Evolutionary conservation across 2,797 vertebrate species (phyloP), one percentile per base, ranked within the genome.

Genomic region (Enteromius radiatus): DNA sequence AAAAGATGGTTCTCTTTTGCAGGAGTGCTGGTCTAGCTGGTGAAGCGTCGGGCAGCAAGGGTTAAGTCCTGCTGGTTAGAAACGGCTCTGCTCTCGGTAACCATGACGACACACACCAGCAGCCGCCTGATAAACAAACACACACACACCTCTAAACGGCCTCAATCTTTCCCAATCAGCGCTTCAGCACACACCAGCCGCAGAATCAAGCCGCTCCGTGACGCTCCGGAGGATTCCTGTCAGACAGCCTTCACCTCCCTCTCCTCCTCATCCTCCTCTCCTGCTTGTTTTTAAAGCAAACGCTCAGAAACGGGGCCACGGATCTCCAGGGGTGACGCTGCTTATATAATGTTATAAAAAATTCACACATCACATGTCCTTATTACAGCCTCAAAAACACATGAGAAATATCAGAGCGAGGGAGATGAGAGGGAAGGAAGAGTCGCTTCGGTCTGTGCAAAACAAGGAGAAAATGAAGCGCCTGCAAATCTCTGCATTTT

Each of bases 321-420:
- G 92, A 92, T 94, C 94, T 95, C 94, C 89, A 65, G 93, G 93
- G 93, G 92, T 90, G 90, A 84, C 41, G 45, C 81, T 87, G 91
- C 91, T 94, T 95, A 95, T 92, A 91, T 94, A 95, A 95, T 92
- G 86, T 88, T 85, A 94, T 94, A 89, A 95, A 94, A 94, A 93
- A 95, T 94, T 92, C 90, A 94, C 91, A 91, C 87, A 91, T 93
- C 90, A 91, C 91, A 91, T 92, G 93, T 92, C 92, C 91, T 92
- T 93, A 91, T 91, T 91, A 90, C 86, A 70, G 87, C 67, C 73
- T 87, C 87, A 90, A 91, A 84, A 84, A 83, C 78, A 75, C 59
- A 76, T 68, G 33, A 83, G 76, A 70, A 76, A 69, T 59, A 83
- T 76, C 61, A 68, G 71, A 59, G 71, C 14, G 12, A 64, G 67